Base-by-base conservation (phyloP, 2,888 invertebrate genomes). In the Hipparchia semele region DNA sequence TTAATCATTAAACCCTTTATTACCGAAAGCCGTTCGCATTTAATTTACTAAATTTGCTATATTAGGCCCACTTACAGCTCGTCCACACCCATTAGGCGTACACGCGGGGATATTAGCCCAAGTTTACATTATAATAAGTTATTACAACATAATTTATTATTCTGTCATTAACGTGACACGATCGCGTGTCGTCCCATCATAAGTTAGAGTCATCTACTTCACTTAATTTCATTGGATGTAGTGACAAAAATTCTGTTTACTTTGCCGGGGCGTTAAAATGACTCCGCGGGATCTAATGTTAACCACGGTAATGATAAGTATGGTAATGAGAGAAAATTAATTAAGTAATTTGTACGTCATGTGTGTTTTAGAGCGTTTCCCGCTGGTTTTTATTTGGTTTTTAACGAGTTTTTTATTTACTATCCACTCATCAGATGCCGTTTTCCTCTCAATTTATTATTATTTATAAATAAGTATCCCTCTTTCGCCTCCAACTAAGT, bases 191-290 rank as follows among this genome's bases (percentile, higher is more conserved):
- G 75, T 72, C 80, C 78, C 80, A 86, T 93, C 94, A 93, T 94
- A 93, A 91, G 89, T 93, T 87, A 90, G 75, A 81, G 80, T 84
- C 87, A 87, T 88, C 87, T 84, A 87, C 83, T 79, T 80, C 77
- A 80, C 82, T 92, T 92, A 92, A 91, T 92, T 90, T 91, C 91
- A 91, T 91, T 90, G 91, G 91, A 86, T 86, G 89, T 89, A 89
- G 92, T 92, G 92, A 93, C 93, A 92, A 93, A 93, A 92, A 92
- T 91, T 90, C 85, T 93, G 92, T 93, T 93, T 92, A 86, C 90
- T 89, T 90, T 87, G 76, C 84, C 80, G 79, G 77, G 79, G 82
- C 79, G 85, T 84, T 83, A 84, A 88, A 90, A 90, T 88, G 86
- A 90, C 87, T 80, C 80, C 80, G 84, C 86, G 79, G 81, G 83